Percentiles rank a stretch among this genome's conserved stretches.
Evolutionary conservation across 2,797 vertebrate species (phyloP).

Genomic region (Paguma larvata): DNA sequence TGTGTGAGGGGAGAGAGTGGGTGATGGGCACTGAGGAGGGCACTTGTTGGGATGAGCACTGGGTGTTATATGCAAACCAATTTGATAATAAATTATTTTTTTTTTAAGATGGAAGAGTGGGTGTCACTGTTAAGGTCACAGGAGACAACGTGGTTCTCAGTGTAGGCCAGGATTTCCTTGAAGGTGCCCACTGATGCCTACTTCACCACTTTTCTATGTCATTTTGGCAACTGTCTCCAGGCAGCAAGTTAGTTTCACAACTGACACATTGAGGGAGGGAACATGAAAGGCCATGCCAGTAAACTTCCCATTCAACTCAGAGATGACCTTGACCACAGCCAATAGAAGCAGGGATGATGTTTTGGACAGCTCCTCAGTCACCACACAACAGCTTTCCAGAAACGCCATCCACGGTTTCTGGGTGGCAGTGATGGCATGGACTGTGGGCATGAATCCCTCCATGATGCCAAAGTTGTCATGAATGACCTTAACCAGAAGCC

Average conservation of each 20-base stretch:
- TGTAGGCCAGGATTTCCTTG: not conserved
- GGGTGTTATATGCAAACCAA: too few relatives aligned
- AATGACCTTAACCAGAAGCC: not conserved
- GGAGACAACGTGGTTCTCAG: not conserved
- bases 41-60: too few relatives aligned
- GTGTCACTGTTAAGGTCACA: not conserved
- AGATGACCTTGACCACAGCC: not conserved
- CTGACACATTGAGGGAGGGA: not conserved
- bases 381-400: not conserved
- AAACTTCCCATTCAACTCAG: not conserved
- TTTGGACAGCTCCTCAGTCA: not conserved
- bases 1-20: too few relatives aligned
- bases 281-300: not conserved
- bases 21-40: too few relatives aligned
- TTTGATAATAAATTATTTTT: too few relatives aligned
- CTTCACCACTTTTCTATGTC: not conserved
- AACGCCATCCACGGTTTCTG: not conserved
- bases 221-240: not conserved
- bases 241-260: not conserved
- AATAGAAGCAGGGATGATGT: not conserved
- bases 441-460: not conserved
- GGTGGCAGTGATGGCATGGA: not conserved
- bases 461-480: not conserved
- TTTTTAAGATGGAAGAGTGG: not conserved
- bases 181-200: not conserved